Evolutionary conservation across 2,797 vertebrate genomes (phyloP).

Genomic region (Myotis myotis): DNA sequence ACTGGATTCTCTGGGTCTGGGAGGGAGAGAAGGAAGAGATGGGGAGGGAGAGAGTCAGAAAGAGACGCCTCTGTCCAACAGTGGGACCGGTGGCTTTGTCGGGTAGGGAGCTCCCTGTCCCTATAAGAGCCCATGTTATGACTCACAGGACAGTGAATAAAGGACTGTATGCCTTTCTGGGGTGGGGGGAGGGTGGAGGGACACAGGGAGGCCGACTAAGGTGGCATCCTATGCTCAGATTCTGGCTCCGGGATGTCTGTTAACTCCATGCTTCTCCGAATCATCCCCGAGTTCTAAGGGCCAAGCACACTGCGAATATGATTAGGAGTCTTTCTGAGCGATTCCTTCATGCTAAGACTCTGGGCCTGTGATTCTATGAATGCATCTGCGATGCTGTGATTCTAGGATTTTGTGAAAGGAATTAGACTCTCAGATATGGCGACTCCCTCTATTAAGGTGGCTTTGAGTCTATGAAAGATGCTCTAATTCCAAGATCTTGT

Average conservation of each 20-base stretch:
- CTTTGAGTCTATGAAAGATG: constrained; percentile 38
- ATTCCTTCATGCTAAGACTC: background rate
- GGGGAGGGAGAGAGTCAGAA: background rate
- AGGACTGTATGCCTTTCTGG: no score
- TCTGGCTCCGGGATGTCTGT: background rate
- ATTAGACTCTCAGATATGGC: background rate
- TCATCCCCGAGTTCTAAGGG: background rate
- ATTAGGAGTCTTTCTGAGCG: background rate
- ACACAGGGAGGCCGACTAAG: background rate
- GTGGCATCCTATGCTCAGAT: background rate
- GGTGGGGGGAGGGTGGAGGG: accelerated
- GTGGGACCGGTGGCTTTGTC: background rate
- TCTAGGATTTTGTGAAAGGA: constrained; percentile 21
- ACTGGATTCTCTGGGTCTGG: background rate
- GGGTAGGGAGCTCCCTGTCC: accelerated
- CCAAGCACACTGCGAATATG: background rate
- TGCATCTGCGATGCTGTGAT: constrained; percentile 43
- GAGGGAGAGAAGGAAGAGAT: no score
- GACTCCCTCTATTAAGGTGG: constrained; percentile 1
- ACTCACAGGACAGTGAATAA: background rate
- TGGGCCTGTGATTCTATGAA: background rate
- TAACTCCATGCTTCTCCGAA: background rate
- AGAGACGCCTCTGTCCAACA: background rate
- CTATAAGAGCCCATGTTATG: background rate
- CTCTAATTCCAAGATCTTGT: background rate